Percentiles rank a stretch among this genome's conserved stretches.
Evolutionary conservation across 1,140 invertebrate species (phyloP).

Genomic region (Euura lappo): DNA sequence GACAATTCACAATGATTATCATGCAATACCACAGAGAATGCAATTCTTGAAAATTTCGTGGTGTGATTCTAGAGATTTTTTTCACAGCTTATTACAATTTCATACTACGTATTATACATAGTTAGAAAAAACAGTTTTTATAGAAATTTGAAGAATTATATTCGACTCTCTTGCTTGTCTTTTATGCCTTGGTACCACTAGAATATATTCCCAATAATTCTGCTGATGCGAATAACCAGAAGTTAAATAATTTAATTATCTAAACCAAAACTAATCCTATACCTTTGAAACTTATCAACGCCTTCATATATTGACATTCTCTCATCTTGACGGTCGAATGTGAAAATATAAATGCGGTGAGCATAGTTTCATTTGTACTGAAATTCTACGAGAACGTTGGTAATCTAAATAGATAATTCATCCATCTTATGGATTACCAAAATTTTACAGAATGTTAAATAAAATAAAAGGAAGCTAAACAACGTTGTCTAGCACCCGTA

Average conservation of each 20-base stretch:
- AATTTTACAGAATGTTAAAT: neutral
- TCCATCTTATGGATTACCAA: neutral
- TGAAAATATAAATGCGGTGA: neutral
- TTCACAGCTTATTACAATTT: neutral
- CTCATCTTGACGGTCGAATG: neutral
- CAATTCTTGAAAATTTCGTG: conserved; percentile 5
- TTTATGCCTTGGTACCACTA: neutral
- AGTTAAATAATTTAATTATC: neutral
- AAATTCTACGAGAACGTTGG: conserved; percentile 1
- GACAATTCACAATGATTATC: neutral
- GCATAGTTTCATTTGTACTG: neutral
- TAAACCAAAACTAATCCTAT: neutral
- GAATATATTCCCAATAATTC: neutral
- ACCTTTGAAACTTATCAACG: neutral
- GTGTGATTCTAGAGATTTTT: conserved; percentile 7
- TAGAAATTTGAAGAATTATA: neutral
- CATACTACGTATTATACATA: neutral
- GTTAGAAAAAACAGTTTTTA: neutral
- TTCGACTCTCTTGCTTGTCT: neutral
- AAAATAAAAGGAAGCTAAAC: neutral
- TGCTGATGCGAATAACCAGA: neutral
- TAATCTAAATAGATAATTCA: neutral
- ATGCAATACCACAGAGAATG: neutral
- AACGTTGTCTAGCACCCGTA: neutral
- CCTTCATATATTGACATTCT: too few species aligned